Conservation (phyloP, 2,797 vertebrate species). For the Ceryle rudis region DNA sequence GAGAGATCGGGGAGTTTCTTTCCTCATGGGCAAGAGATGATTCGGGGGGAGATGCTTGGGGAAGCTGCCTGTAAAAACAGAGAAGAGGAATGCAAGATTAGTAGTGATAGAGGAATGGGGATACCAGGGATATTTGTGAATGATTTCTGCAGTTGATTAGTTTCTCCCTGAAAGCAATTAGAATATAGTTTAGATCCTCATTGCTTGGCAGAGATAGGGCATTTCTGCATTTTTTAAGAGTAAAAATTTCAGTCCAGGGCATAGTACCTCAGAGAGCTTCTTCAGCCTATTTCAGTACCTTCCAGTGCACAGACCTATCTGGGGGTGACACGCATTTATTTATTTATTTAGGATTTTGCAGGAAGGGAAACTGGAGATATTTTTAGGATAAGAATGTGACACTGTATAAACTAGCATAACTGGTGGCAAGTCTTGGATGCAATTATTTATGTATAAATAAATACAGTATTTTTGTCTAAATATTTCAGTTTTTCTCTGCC, state of each 20-base stretch:
- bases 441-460: neutral
- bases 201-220: neutral
- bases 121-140: neutral
- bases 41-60: neutral
- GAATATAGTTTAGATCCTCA: neutral
- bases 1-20: neutral
- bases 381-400: neutral
- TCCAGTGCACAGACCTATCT: neutral
- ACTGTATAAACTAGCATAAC: neutral
- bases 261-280: neutral
- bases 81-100: neutral
- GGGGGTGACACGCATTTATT: neutral
- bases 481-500: neutral
- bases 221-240: neutral
- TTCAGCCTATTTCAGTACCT: neutral
- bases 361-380: neutral
- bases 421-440: neutral
- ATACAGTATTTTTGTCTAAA: neutral
- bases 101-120: neutral
- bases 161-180: neutral
- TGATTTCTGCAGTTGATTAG: neutral
- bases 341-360: neutral
- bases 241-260: neutral
- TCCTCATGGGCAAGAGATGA: neutral
- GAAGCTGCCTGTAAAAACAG: neutral